Evolutionary conservation across 1,140 invertebrate genomes (phyloP), one percentile per base, ranked within the genome.

Genomic region (Sesamia nonagrioides): DNA sequence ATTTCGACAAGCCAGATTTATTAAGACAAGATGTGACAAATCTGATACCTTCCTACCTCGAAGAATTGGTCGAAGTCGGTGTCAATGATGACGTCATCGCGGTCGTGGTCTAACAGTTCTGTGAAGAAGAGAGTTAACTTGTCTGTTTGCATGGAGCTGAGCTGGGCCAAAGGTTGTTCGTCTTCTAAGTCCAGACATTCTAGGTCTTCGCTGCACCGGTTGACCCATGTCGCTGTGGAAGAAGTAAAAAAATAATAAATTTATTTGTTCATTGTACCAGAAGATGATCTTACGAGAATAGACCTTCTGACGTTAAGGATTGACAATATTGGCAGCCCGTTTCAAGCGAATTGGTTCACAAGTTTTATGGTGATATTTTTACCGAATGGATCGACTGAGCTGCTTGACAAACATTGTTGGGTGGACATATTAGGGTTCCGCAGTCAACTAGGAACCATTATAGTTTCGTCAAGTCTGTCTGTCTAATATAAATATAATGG

Each of bases 71-170:
- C 96, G 84, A 97, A 97, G 91, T 97, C 97, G 83, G 97, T 96
- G 75, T 96, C 96, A 50, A 95, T 95, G 52, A 97, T 96, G 71
- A 97, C 95, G 89, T 97, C 96, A 90, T 97, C 97, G 33, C 95
- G 94, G 88, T 97, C 97, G 82, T 96, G 96, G 86, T 97, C 97
- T 50, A 97, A 92, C 1, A 97, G 94, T 82, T 96, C 95, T 0
- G 95, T 95, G 89, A 97, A 97, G 88, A 97, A 97, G 77, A 97
- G 95, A 0, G 96, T 95, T 88, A 97, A 95, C 88, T 97, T 97
- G 85, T 97, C 96, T 35, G 94, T 95, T 86, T 97, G 97, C 37
- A 96, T 95, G 11, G 95, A 90, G 68, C 96, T 96, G 33, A 97
- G 91, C 56, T 91, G 86, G 4, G 95, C 93, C 13, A 95, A 85